Evolutionary conservation across 2,113 vertebrate species (phyloP).

Genomic region (Heterochromis multidens): DNA sequence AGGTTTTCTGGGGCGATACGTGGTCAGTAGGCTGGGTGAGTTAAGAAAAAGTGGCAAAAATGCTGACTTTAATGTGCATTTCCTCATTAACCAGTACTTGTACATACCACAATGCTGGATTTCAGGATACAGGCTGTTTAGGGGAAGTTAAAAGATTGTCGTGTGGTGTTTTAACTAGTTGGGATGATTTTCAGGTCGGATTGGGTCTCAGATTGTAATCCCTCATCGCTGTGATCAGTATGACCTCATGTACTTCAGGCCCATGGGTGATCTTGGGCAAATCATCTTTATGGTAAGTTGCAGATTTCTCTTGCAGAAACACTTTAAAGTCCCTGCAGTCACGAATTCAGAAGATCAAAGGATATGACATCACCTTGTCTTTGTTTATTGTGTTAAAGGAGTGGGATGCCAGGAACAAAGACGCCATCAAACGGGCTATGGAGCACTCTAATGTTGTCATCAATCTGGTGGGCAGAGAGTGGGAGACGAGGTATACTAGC

Average conservation of each 20-base stretch:
- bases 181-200: conserved; percentile 76
- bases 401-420: conserved; percentile 85
- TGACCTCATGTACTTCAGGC: conserved; percentile 87
- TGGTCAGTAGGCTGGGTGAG: conserved; percentile 90
- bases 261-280: conserved; percentile 96
- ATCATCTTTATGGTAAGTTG: conserved; percentile 85
- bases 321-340: neutral
- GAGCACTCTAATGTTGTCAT: conserved; percentile 91
- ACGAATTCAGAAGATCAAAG: neutral
- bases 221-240: conserved; percentile 91
- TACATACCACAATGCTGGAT: fast-evolving
- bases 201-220: conserved; percentile 89
- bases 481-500: conserved; percentile 86
- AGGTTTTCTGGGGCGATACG: conserved; percentile 91
- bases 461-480: conserved; percentile 91
- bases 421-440: conserved; percentile 84
- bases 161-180: neutral
- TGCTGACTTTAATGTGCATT: neutral
- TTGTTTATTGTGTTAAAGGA: conserved; percentile 73
- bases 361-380: neutral
- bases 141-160: neutral
- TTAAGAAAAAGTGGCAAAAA: neutral
- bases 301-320: neutral
- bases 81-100: neutral
- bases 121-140: neutral